Evolutionary conservation across 2,113 vertebrate species (phyloP).

Genomic region (Pongo abelii): DNA sequence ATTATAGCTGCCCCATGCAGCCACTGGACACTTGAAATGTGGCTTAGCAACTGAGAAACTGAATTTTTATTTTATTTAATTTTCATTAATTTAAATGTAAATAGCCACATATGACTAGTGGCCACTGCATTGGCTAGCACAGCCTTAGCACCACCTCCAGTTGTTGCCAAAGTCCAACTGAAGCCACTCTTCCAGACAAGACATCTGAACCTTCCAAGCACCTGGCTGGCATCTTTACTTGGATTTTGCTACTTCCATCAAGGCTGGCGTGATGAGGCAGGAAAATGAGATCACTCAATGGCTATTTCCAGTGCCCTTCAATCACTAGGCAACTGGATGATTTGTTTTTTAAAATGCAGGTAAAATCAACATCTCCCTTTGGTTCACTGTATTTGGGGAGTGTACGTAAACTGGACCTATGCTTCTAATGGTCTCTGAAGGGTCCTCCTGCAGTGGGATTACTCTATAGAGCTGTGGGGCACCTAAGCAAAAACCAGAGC

Average conservation of each 20-base stretch:
- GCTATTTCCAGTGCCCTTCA: not conserved
- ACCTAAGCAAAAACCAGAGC: not conserved
- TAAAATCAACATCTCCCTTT: not conserved
- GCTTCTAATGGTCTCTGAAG: not conserved
- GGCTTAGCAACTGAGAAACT: not conserved
- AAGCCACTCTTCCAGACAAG: not conserved
- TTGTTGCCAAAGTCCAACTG: not conserved
- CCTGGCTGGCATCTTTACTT: not conserved
- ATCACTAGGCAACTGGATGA: not conserved
- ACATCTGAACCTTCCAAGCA: not conserved
- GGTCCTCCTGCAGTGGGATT: not conserved
- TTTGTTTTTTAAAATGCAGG: not conserved
- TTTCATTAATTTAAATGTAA: conserved; percentile 21
- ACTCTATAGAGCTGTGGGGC: not conserved
- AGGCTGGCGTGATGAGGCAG: not conserved
- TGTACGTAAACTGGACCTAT: not conserved
- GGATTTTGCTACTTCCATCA: not conserved
- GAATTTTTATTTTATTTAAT: not conserved
- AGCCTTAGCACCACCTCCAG: not conserved
- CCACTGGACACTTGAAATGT: not conserved
- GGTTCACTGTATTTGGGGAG: not conserved
- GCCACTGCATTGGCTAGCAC: not conserved
- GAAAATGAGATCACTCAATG: not conserved
- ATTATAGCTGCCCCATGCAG: not conserved
- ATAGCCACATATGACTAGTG: not conserved